Evolutionary conservation across 1,140 invertebrate species (phyloP).

Genomic region (Leptopilina clavipes): DNA sequence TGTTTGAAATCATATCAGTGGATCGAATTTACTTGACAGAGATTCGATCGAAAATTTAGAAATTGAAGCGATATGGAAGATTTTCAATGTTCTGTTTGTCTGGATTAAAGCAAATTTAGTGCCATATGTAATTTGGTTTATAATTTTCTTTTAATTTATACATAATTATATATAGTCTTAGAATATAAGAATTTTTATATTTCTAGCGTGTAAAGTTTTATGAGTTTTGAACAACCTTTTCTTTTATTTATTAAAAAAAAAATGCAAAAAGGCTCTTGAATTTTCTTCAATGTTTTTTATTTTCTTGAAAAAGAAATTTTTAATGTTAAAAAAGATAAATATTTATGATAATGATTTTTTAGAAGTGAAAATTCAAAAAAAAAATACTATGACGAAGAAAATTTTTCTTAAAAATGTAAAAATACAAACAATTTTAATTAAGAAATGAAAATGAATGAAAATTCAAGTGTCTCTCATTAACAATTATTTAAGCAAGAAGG

Average conservation of each 20-base stretch:
- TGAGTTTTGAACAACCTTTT: slow-evolving; percentile 2
- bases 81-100: not conserved
- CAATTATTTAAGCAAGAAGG: no score
- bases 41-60: not conserved
- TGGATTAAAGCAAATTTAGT: not conserved
- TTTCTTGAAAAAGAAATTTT: no score
- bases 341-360: no score
- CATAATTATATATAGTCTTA: not conserved
- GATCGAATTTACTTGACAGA: not conserved
- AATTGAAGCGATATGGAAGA: slow-evolving; percentile 9
- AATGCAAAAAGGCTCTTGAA: no score
- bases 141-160: not conserved
- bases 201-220: not conserved
- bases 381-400: no score
- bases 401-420: no score
- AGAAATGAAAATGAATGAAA: not conserved
- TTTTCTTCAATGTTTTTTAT: no score
- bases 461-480: not conserved
- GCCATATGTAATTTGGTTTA: slow-evolving; percentile 10
- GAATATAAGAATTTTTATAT: slow-evolving; percentile 8
- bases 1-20: no score
- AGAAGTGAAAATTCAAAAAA: no score
- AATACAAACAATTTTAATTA: no score
- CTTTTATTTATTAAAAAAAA: not conserved
- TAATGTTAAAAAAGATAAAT: no score